Evolutionary conservation across 2,888 invertebrate species (phyloP).

Genomic region (Lobophora halterata): DNA sequence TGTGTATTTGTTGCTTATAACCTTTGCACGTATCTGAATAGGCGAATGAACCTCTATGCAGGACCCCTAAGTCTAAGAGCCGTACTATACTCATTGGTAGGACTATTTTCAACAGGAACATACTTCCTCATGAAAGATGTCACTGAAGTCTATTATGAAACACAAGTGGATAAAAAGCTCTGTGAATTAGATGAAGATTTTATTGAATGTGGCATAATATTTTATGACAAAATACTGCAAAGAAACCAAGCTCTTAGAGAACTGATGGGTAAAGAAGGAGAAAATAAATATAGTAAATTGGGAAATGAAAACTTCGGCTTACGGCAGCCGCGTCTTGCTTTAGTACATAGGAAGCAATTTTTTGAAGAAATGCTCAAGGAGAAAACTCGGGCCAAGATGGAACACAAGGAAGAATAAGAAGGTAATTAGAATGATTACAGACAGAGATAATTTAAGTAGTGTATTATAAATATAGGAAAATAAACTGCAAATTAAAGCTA

Average conservation of each 20-base stretch:
- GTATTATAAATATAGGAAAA: not conserved
- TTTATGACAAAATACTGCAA: constrained; percentile 85
- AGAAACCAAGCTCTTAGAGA: constrained; percentile 87
- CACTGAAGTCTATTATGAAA: constrained; percentile 83
- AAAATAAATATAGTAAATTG: constrained; percentile 80
- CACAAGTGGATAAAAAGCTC: constrained; percentile 82
- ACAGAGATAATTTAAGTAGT: constrained; percentile 1
- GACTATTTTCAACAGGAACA: constrained; percentile 77
- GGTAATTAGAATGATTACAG: constrained; percentile 2
- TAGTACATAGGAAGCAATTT: constrained; percentile 83
- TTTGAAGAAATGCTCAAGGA: constrained; percentile 80
- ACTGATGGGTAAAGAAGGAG: constrained; percentile 83
- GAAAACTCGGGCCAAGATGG: constrained; percentile 23
- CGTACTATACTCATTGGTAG: constrained; percentile 77
- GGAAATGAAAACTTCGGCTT: constrained; percentile 87
- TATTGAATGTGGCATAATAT: constrained; percentile 87
- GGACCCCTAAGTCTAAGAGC: constrained; percentile 71
- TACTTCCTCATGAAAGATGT: constrained; percentile 85
- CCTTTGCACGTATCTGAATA: constrained; percentile 75
- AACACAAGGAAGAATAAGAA: constrained; percentile 13
- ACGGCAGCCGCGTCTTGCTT: constrained; percentile 83
- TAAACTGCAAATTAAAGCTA: not conserved
- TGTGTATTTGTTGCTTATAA: constrained; percentile 76
- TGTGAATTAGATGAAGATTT: constrained; percentile 82
- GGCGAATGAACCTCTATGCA: constrained; percentile 74